These are phyloP conservation scores for Myrmecobius fasciatus DNA, from an alignment of 2,113 vertebrate genomes.

Conservation along the genomic window DNA sequence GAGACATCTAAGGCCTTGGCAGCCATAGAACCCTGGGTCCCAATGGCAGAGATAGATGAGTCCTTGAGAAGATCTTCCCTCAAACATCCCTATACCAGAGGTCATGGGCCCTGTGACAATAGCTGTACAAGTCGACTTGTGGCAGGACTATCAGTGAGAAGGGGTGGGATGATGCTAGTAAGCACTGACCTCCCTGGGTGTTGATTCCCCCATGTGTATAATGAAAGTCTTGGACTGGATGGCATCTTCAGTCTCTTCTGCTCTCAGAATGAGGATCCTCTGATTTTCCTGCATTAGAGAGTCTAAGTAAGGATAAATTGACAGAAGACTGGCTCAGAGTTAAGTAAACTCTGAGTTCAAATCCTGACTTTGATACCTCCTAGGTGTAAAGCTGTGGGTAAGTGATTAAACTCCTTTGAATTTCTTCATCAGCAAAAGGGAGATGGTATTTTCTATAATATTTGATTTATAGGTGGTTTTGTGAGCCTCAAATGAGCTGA, in stretches of 20 bases:
- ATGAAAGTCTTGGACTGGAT: background rate
- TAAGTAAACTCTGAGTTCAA: background rate
- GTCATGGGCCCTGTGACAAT: background rate
- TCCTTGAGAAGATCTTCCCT: background rate
- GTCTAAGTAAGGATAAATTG: background rate
- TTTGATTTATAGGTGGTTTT: background rate
- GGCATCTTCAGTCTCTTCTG: background rate
- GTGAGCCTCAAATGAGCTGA: background rate
- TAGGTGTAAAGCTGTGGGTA: background rate
- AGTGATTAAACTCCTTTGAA: background rate
- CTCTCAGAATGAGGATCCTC: background rate
- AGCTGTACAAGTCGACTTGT: background rate
- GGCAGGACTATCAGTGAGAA: background rate
- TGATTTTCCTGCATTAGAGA: background rate
- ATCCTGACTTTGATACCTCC: background rate
- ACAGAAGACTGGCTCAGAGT: background rate
- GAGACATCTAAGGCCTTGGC: background rate
- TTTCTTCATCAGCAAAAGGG: background rate
- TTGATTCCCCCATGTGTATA: background rate
- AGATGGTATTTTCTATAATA: background rate
- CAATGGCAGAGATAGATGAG: background rate
- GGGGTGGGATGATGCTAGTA: background rate
- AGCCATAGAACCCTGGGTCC: background rate
- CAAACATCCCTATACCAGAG: background rate
- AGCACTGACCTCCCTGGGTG: background rate